A percentile compares a stretch with the other conserved stretches of the same genome.
phyloP scores from a whole-genome alignment of 2,888 invertebrate species.

The Ochropacha duplaris region DNA sequence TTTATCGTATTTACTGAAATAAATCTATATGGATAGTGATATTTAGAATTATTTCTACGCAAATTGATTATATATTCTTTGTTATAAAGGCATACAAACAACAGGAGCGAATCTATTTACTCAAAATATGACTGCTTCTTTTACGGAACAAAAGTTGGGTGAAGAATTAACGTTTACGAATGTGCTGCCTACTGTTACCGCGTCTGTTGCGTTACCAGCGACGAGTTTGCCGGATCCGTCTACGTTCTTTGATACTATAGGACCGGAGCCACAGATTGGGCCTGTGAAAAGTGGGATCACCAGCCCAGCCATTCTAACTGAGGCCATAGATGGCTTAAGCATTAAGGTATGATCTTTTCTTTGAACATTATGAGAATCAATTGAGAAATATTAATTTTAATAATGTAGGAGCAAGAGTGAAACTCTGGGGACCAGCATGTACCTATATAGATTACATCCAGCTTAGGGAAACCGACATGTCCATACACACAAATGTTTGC shows the following conservation, averaged over 20 bases:
- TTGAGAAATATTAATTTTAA: too few species aligned
- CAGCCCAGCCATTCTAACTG: conserved; percentile 51
- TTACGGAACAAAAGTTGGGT: conserved; percentile 46
- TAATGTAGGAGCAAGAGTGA: too few species aligned
- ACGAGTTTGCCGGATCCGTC: conserved; percentile 74
- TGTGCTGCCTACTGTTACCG: conserved; percentile 65
- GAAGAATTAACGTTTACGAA: conserved; percentile 62
- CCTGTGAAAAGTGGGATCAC: conserved; percentile 48
- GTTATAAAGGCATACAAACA: conserved; percentile 39
- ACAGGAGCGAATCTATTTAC: conserved; percentile 48
- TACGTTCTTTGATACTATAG: conserved; percentile 77
- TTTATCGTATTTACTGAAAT: conserved; percentile 9
- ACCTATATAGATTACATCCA: too few species aligned
- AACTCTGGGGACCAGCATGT: too few species aligned
- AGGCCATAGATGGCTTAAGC: conserved; percentile 67
- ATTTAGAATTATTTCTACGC: not conserved
- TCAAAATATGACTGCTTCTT: conserved; percentile 56
- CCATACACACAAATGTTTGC: too few species aligned
- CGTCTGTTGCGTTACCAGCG: conserved; percentile 60
- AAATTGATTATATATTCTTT: conserved; percentile 7
- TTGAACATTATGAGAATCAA: not conserved
- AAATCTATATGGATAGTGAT: conserved; percentile 8
- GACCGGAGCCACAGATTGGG: conserved; percentile 64
- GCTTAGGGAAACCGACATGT: too few species aligned
- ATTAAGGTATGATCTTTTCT: conserved; percentile 52